A percentile compares a stretch with the other conserved stretches of the same genome.
Evolutionary conservation across 2,888 invertebrate species (phyloP).

Genomic region (Carcina quercana): DNA sequence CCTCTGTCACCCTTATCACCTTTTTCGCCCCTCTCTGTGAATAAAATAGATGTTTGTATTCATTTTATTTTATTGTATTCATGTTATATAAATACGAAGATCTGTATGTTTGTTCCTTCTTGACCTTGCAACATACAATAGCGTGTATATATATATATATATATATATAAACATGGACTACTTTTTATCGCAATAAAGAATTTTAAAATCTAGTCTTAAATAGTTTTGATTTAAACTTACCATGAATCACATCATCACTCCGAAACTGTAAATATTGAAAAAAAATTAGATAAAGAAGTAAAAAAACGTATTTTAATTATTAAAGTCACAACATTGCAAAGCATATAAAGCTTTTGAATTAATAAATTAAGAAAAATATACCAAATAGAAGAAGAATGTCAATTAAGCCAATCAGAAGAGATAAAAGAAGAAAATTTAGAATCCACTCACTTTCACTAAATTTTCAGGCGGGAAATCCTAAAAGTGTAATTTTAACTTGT

Average conservation of each 20-base stretch:
- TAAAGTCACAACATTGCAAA: constrained; percentile 3
- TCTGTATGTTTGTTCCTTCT: too few species aligned
- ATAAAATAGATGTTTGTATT: not conserved
- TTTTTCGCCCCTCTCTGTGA: constrained; percentile 18
- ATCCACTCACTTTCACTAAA: constrained; percentile 23
- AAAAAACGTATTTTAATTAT: not conserved
- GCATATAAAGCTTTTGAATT: constrained; percentile 7
- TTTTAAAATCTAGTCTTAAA: too few species aligned
- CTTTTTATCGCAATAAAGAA: too few species aligned
- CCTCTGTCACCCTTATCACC: constrained; percentile 22
- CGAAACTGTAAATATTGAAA: not conserved
- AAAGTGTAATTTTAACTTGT: not conserved
- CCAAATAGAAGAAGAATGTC: not conserved
- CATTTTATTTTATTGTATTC: constrained; percentile 16
- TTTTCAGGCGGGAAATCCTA: constrained; percentile 14
- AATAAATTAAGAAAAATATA: not conserved
- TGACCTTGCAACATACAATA: too few species aligned
- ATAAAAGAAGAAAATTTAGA: constrained; percentile 18
- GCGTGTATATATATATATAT: too few species aligned
- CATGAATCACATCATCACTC: not conserved
- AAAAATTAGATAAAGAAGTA: not conserved
- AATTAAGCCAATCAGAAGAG: constrained; percentile 16
- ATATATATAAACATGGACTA: too few species aligned
- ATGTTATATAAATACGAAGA: too few species aligned
- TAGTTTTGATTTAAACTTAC: not conserved